Evolutionary conservation across 2,888 invertebrate genomes (phyloP).

Genomic region (Drosophila vallismaia): DNA sequence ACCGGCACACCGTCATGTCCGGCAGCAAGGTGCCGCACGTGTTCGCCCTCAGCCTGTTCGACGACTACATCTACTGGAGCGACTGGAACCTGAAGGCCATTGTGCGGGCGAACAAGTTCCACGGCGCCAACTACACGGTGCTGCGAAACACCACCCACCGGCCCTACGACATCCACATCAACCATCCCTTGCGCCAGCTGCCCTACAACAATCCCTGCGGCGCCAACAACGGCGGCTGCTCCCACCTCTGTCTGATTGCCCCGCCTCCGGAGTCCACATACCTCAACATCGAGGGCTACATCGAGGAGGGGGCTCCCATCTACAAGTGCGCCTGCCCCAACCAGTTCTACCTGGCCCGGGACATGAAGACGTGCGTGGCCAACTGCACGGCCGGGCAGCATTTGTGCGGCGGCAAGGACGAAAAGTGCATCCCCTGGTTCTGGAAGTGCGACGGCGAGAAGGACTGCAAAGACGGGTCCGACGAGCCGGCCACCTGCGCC

Average conservation of each 20-base stretch:
- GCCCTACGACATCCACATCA: slow-evolving; percentile 96
- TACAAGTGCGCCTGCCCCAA: slow-evolving; percentile 97
- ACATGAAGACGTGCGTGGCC: slow-evolving; percentile 94
- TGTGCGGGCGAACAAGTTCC: slow-evolving; percentile 95
- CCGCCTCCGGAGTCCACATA: slow-evolving; percentile 91
- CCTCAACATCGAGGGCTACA: slow-evolving; percentile 90
- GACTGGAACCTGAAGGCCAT: slow-evolving; percentile 99
- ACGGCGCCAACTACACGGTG: slow-evolving; percentile 89
- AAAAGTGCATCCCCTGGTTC: slow-evolving; percentile 91
- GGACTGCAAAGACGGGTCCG: slow-evolving; percentile 95
- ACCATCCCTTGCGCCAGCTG: slow-evolving; percentile 94
- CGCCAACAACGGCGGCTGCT: slow-evolving; percentile 96
- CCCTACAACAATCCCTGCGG: slow-evolving; percentile 96
- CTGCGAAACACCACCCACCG: slow-evolving; percentile 96
- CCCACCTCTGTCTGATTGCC: slow-evolving; percentile 96
- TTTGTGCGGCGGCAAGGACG: slow-evolving; percentile 87
- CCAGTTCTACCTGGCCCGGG: slow-evolving; percentile 92
- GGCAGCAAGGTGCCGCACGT: slow-evolving; percentile 96
- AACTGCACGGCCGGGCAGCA: slow-evolving; percentile 93
- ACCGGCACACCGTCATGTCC: slow-evolving; percentile 92
- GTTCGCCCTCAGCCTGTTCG: slow-evolving; percentile 96
- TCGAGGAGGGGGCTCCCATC: slow-evolving; percentile 91
- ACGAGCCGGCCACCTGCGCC: slow-evolving; percentile 94
- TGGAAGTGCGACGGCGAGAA: slow-evolving; percentile 96
- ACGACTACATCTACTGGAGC: slow-evolving; percentile 97